Evolutionary conservation across 2,113 vertebrate species (phyloP).

Genomic region (Alethe diademata): DNA sequence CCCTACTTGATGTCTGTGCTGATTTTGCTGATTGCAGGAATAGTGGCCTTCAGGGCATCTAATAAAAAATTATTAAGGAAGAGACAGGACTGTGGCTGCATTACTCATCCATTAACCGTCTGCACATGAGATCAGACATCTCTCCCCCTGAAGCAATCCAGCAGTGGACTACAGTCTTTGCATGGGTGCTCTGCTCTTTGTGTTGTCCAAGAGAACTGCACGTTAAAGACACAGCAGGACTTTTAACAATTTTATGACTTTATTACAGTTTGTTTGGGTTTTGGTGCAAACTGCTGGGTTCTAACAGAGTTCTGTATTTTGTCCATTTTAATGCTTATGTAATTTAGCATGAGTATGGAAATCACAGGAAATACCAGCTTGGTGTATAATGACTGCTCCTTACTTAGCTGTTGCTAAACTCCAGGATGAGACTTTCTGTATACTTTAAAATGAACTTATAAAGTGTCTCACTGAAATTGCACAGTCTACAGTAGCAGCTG

Average conservation of each 20-base stretch:
- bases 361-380: slow-evolving; percentile 2
- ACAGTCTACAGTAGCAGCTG: not conserved
- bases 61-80: slow-evolving; percentile 16
- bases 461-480: not conserved
- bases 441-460: not conserved
- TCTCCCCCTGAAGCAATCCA: not conserved
- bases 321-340: slow-evolving; percentile 9
- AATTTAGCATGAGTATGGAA: slow-evolving; percentile 9
- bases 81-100: not conserved
- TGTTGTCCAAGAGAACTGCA: not conserved
- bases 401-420: slow-evolving; percentile 10
- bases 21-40: not conserved
- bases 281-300: slow-evolving; percentile 4
- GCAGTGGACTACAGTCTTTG: not conserved
- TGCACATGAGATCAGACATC: not conserved
- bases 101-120: not conserved
- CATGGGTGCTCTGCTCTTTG: not conserved
- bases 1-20: not conserved
- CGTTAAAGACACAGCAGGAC: not conserved
- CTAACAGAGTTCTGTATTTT: not conserved
- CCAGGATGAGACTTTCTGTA: not conserved
- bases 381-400: not conserved
- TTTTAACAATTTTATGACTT: not conserved
- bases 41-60: slow-evolving; percentile 10
- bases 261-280: not conserved